Conservation (phyloP, 2,888 invertebrate species). For the Sinodicranocentrus sp. region DNA sequence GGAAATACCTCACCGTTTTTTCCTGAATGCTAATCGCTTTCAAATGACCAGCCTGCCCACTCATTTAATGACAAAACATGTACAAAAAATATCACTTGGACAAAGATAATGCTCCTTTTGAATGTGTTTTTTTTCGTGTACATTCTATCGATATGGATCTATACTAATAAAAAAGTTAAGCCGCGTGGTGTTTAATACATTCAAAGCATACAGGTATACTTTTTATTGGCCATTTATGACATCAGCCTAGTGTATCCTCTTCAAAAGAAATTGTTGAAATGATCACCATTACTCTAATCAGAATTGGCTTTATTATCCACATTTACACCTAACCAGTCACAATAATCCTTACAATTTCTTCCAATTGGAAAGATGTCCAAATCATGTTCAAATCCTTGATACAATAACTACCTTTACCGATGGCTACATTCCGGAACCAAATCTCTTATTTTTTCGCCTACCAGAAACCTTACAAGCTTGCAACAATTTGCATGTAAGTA, state of each 20-base stretch:
- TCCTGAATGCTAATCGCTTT: background rate
- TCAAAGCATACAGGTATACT: no score
- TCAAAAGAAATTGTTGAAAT: background rate
- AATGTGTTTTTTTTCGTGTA: background rate
- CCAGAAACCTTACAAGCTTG: no score
- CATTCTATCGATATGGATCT: background rate
- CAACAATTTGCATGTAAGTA: background rate
- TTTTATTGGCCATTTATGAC: background rate
- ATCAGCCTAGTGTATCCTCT: background rate
- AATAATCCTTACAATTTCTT: no score
- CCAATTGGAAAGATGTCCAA: no score
- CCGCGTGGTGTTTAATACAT: background rate
- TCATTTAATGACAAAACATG: background rate
- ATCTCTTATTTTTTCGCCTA: no score
- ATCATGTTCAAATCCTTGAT: no score
- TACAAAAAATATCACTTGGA: background rate
- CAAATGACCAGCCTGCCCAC: background rate
- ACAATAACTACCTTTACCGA: no score
- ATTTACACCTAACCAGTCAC: background rate
- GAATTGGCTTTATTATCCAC: constrained; percentile 6
- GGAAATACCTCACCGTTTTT: no score
- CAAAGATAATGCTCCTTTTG: background rate
- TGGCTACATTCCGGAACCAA: no score
- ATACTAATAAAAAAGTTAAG: background rate
- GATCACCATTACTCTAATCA: background rate